phyloP scores from a whole-genome alignment of 2,888 invertebrate genomes.

The Charanyca ferruginea region DNA sequence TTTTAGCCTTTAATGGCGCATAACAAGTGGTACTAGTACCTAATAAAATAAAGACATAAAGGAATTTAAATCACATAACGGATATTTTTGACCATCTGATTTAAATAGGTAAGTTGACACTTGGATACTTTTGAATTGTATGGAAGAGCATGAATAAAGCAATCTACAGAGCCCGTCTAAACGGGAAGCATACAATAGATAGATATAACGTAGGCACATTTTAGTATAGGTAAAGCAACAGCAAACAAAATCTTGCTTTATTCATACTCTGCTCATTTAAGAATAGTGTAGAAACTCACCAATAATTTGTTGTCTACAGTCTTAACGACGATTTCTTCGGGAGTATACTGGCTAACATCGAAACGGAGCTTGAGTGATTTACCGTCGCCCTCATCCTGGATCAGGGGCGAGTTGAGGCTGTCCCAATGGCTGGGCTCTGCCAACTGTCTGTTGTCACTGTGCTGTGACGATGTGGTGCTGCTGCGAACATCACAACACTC shows the following conservation, averaged over 20 bases:
- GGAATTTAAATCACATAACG: constrained; percentile 36
- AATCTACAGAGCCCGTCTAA: constrained; percentile 6
- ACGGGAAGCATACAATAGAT: not conserved
- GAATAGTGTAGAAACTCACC: constrained; percentile 90
- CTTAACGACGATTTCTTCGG: constrained; percentile 99
- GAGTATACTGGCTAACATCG: constrained; percentile 99
- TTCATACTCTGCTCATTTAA: not conserved
- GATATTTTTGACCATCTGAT: constrained; percentile 28
- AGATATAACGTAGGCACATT: not conserved
- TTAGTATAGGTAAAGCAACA: not conserved
- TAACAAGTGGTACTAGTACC: constrained; percentile 30
- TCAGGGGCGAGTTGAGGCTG: constrained; percentile 97
- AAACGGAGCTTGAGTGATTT: constrained; percentile 98
- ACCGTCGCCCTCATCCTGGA: constrained; percentile 98
- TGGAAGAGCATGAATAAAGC: constrained; percentile 11
- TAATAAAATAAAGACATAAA: constrained; percentile 40
- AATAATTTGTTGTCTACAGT: constrained; percentile 99
- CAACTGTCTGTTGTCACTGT: constrained; percentile 91
- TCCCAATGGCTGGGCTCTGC: constrained; percentile 94
- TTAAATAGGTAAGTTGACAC: constrained; percentile 4
- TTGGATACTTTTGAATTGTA: constrained; percentile 21
- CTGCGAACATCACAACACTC: constrained; percentile 82
- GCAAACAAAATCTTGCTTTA: not conserved
- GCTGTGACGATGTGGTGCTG: constrained; percentile 92
- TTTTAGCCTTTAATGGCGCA: constrained; percentile 49